A percentile compares a stretch with the other conserved stretches of the same genome.
phyloP scores from a whole-genome alignment of 1,140 invertebrate species.

The Drosophila kepulauana region DNA sequence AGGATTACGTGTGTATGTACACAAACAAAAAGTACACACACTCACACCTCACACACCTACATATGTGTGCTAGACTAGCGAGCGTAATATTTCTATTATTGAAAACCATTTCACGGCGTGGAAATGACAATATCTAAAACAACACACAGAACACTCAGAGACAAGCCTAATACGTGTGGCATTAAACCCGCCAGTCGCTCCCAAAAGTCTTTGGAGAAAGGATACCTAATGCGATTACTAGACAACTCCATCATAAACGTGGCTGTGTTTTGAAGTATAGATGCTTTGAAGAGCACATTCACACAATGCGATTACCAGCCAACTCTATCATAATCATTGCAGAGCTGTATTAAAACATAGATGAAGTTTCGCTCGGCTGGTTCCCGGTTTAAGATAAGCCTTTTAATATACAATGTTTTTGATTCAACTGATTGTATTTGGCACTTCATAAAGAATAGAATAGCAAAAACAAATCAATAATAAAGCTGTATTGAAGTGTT shows the following conservation, averaged over 20 bases:
- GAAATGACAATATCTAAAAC: constrained; percentile 36
- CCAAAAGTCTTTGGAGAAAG: neutral
- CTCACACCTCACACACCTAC: neutral
- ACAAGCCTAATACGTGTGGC: constrained; percentile 13
- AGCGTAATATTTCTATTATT: constrained; percentile 53
- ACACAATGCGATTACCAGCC: neutral
- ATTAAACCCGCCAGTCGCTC: constrained; percentile 14
- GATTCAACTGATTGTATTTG: too few species aligned
- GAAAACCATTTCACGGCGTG: constrained; percentile 47
- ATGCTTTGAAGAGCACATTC: too few species aligned
- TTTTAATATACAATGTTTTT: too few species aligned
- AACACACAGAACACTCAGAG: neutral
- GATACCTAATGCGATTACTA: neutral
- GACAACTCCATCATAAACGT: neutral
- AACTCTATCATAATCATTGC: too few species aligned
- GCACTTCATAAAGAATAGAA: too few species aligned
- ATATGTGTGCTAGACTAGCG: constrained; percentile 7
- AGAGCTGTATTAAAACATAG: too few species aligned
- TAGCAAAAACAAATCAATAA: too few species aligned
- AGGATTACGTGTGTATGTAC: constrained; percentile 17
- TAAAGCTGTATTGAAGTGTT: too few species aligned
- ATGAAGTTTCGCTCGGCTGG: too few species aligned
- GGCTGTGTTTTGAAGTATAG: neutral
- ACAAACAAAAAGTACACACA: constrained; percentile 9
- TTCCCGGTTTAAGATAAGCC: too few species aligned